Percentiles rank a stretch among this genome's conserved stretches.
Conservation (phyloP, 2,113 vertebrate species). For the Syngnathus typhle region DNA sequence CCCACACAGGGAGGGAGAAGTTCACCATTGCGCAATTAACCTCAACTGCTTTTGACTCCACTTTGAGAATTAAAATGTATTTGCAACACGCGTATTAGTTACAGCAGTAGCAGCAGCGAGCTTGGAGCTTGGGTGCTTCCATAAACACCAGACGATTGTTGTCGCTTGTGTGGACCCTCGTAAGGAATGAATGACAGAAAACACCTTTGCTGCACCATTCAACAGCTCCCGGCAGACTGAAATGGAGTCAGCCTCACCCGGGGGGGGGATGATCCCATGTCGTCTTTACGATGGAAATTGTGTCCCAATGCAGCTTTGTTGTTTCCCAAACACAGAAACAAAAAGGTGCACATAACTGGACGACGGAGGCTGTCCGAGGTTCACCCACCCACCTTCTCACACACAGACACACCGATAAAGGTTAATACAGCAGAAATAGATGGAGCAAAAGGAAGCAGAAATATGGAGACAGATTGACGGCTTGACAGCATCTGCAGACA, state of each 20-base stretch:
- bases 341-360: constrained; percentile 9
- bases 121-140: background rate
- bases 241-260: constrained; percentile 19
- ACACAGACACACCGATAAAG: constrained; percentile 7
- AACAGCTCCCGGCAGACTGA: constrained; percentile 27
- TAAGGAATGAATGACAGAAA: background rate
- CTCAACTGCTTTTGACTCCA: background rate
- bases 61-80: background rate
- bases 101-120: background rate
- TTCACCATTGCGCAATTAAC: background rate
- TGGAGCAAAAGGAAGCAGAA: constrained; percentile 10
- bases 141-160: background rate
- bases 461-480: constrained; percentile 44
- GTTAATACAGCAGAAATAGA: constrained; percentile 11
- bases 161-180: background rate
- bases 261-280: constrained; percentile 14
- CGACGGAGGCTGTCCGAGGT: constrained; percentile 8
- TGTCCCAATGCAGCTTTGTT: constrained; percentile 16
- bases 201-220: constrained; percentile 13
- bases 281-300: constrained; percentile 32
- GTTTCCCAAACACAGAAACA: constrained; percentile 16
- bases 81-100: background rate
- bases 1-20: background rate
- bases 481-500: constrained; percentile 58
- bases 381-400: constrained; percentile 7